Evolutionary conservation across 2,113 vertebrate genomes (phyloP), one percentile per base, ranked within the genome.

Genomic region (Clinocottus analis): DNA sequence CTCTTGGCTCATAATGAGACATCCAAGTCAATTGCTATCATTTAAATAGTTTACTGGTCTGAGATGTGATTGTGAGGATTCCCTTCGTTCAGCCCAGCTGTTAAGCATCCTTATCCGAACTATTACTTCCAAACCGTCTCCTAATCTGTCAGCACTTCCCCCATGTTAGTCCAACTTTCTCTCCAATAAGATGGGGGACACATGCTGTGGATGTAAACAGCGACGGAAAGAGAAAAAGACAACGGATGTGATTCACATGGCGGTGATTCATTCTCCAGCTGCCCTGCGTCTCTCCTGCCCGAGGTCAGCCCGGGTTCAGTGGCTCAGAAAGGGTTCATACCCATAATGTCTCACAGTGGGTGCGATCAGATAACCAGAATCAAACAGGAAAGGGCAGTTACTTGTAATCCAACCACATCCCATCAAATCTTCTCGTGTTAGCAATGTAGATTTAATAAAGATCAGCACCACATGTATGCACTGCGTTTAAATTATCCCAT

Each of bases 201-300:
- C 88, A 90, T 88, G 88, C 90, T 80, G 88, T 69, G 78, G 80
- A 87, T 75, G 88, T 93, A 93, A 93, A 90, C 90, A 90, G 68
- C 75, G 55, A 87, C 77, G 77, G 78, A 89, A 84, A 80, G 65
- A 75, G 73, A 78, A 76, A 70, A 72, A 85, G 85, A 69, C 84
- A 77, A 65, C 68, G 82, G 83, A 90, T 86, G 79, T 83, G 89
- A 87, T 85, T 91, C 89, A 86, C 75, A 58, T 58, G 77, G 67
- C 1, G 79, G 51, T 79, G 89, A 91, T 81, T 89, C 68, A 86
- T 67, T 74, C 62, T 79, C 80, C 84, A 90, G 89, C 87, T 90
- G 87, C 82, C 43, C 69, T 0, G 14, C 7, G 25, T 88, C 76
- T 84, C 60, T 58, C 37, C 56, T 56, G 59, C 41, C 53, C 55